Evolutionary conservation across 2,888 invertebrate genomes (phyloP).

Genomic region (Eumerus sabulonum): DNA sequence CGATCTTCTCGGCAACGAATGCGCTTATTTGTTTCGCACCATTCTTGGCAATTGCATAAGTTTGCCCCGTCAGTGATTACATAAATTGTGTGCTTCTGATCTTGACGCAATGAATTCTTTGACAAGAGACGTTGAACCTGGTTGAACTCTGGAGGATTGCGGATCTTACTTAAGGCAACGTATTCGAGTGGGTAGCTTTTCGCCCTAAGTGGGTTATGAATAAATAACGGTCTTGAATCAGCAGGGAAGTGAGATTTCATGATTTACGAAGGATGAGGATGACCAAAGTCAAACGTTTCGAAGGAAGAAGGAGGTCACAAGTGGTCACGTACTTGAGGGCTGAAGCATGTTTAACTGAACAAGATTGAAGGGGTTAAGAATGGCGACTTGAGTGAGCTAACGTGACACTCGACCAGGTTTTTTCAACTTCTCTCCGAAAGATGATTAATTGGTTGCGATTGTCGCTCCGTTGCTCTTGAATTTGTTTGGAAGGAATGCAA

Average conservation of each 20-base stretch:
- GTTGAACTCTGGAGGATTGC: conserved; percentile 40
- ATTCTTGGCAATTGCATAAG: conserved; percentile 50
- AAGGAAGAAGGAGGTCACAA: conserved; percentile 42
- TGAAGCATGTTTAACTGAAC: background rate
- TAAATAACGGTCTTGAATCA: conserved; percentile 50
- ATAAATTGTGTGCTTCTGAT: conserved; percentile 18
- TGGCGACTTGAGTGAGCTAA: no score
- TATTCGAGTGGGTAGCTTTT: conserved; percentile 38
- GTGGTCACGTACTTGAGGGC: conserved; percentile 14
- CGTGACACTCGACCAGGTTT: no score
- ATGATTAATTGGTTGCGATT: no score
- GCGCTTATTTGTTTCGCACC: conserved; percentile 2
- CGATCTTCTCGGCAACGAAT: conserved; percentile 49
- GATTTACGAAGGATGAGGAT: conserved; percentile 54
- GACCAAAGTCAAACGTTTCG: conserved; percentile 34
- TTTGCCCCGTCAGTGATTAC: conserved; percentile 44
- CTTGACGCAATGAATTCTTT: conserved; percentile 44
- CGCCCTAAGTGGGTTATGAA: conserved; percentile 48
- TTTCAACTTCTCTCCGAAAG: no score
- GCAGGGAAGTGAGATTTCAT: conserved; percentile 6
- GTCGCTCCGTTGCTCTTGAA: no score
- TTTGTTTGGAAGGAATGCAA: no score
- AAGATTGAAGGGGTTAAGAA: no score
- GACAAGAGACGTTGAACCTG: conserved; percentile 42
- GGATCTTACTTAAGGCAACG: conserved; percentile 9